Conservation (phyloP, 2,888 invertebrate genomes). For the Leucozona laternaria region DNA sequence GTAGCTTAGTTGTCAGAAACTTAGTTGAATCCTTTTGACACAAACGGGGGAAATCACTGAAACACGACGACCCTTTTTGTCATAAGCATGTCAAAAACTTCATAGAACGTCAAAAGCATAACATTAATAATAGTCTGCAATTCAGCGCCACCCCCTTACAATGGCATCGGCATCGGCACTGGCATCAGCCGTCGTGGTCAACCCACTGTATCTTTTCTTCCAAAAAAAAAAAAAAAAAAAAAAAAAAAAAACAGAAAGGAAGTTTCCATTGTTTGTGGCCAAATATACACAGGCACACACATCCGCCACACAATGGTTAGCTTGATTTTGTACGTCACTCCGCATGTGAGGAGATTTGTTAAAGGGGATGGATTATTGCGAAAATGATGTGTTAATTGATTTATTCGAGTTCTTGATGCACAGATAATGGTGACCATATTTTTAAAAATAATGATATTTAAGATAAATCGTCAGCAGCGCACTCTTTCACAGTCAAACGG, state of each 20-base stretch:
- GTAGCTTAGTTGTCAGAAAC: conserved; percentile 32
- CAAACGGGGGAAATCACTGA: conserved; percentile 21
- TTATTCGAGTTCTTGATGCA: conserved; percentile 20
- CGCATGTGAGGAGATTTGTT: background rate
- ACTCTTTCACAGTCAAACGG: too few relatives aligned
- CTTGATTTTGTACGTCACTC: background rate
- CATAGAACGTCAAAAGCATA: conserved; percentile 57
- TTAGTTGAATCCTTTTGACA: conserved; percentile 30
- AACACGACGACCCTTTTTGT: conserved; percentile 37
- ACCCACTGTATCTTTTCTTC: conserved; percentile 6
- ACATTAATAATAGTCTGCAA: conserved; percentile 11
- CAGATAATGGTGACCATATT: background rate
- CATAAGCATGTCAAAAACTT: conserved; percentile 47
- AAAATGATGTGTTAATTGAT: conserved; percentile 50
- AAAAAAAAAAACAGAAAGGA: background rate
- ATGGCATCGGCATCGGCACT: background rate
- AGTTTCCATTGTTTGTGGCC: conserved; percentile 51
- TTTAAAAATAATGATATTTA: background rate
- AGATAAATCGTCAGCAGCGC: background rate
- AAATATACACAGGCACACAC: background rate
- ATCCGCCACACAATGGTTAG: background rate
- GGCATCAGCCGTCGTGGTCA: too few relatives aligned
- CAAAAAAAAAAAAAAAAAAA: background rate
- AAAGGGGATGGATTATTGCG: conserved; percentile 10
- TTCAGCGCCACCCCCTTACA: background rate